These are phyloP conservation scores for Dryococelus australis DNA, from an alignment of 2,888 invertebrate genomes.

Conservation along the genomic window DNA sequence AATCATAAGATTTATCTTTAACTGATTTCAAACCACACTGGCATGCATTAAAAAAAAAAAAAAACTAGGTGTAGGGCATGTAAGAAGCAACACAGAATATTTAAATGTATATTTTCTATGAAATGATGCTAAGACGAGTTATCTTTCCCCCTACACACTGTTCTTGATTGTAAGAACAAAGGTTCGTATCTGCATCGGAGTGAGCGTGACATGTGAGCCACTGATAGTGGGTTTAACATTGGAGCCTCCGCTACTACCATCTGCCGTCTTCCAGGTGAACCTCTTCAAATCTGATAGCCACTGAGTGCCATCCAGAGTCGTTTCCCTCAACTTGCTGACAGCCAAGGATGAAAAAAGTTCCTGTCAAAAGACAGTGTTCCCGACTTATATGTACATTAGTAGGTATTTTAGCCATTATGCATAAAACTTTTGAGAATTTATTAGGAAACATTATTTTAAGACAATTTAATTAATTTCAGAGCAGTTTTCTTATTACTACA, in stretches of 20 bases:
- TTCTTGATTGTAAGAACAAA: constrained; percentile 60
- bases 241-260: not conserved
- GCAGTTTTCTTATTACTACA: too few relatives aligned
- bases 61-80: too few relatives aligned
- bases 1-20: too few relatives aligned
- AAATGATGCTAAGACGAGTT: not conserved
- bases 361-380: constrained; percentile 47
- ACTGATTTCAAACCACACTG: too few relatives aligned
- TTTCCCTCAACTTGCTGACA: constrained; percentile 67
- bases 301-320: constrained; percentile 73
- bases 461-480: too few relatives aligned
- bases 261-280: constrained; percentile 62
- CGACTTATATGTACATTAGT: too few relatives aligned
- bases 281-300: constrained; percentile 64
- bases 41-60: too few relatives aligned
- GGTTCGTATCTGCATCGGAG: constrained; percentile 77
- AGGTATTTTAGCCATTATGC: too few relatives aligned
- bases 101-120: not conserved
- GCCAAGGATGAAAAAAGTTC: constrained; percentile 66
- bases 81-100: too few relatives aligned
- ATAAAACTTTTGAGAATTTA: too few relatives aligned
- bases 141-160: not conserved
- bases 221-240: not conserved
- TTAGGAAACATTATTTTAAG: too few relatives aligned
- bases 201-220: constrained; percentile 61